phyloP scores from a whole-genome alignment of 2,888 invertebrate genomes.

The Zaprionus obscuricornis region DNA sequence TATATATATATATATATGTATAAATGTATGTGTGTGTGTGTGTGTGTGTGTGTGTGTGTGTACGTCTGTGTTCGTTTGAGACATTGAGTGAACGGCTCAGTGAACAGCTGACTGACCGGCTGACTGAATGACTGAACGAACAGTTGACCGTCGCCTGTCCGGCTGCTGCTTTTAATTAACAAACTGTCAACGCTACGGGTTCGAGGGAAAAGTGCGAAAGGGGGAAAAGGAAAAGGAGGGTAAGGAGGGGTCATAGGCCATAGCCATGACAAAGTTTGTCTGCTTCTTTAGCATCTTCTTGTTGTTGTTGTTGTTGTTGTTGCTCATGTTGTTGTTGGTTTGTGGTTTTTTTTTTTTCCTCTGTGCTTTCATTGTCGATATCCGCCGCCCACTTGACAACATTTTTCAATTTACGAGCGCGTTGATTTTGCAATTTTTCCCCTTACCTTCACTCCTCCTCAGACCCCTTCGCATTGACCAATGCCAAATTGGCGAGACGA shows the following conservation, averaged over 20 bases:
- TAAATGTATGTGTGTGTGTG: constrained; percentile 7
- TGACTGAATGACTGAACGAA: constrained; percentile 52
- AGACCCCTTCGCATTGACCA: background rate
- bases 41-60: constrained; percentile 3
- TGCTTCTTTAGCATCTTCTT: constrained; percentile 3
- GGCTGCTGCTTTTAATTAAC: constrained; percentile 74
- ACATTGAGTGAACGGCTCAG: constrained; percentile 70
- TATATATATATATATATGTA: no score
- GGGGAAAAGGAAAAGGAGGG: constrained; percentile 37
- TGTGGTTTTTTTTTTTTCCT: constrained; percentile 1
- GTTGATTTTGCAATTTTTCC: constrained; percentile 54
- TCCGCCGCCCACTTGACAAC: constrained; percentile 48
- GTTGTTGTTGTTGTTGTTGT: background rate
- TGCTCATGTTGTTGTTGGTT: background rate
- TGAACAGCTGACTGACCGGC: constrained; percentile 40
- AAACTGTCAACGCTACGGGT: constrained; percentile 79
- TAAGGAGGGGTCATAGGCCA: constrained; percentile 13
- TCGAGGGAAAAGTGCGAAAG: no score
- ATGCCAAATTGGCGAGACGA: constrained; percentile 35
- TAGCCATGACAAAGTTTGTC: constrained; percentile 10
- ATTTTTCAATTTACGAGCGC: constrained; percentile 72
- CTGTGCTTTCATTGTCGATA: constrained; percentile 18
- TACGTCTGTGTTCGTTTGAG: constrained; percentile 49
- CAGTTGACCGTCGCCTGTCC: constrained; percentile 42
- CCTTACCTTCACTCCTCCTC: background rate